Percentiles rank a stretch among this genome's conserved stretches.
These are phyloP conservation scores for Subanguina moxae DNA, from an alignment of 1,140 invertebrate genomes.

Conservation along the genomic window DNA sequence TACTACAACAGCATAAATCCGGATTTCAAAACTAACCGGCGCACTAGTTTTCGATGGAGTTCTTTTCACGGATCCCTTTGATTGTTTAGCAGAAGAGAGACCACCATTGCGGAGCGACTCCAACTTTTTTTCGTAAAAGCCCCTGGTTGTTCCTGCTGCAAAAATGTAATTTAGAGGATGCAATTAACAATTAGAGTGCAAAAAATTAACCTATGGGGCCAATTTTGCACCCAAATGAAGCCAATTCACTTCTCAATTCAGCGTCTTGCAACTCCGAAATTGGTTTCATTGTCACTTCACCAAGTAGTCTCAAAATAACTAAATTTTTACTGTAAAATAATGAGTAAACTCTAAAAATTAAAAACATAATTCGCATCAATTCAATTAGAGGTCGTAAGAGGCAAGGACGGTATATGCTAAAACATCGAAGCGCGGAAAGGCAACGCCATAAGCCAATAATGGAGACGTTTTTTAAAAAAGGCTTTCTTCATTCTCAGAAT, in stretches of 20 bases:
- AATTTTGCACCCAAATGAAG: conserved; percentile 28
- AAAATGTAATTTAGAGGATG: not conserved
- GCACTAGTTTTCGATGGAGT: conserved; percentile 15
- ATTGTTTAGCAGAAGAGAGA: not conserved
- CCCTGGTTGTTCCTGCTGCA: conserved; percentile 41
- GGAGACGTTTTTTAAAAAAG: no score
- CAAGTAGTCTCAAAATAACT: no score
- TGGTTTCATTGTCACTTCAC: conserved; percentile 42
- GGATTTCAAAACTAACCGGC: conserved; percentile 1
- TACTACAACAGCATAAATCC: not conserved
- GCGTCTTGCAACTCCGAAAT: conserved; percentile 40
- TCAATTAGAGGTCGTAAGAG: no score
- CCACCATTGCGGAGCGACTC: conserved; percentile 27
- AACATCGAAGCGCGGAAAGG: no score
- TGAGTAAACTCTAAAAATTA: no score
- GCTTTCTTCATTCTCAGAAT: no score
- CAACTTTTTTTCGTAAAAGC: conserved; percentile 51
- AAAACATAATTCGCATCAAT: no score
- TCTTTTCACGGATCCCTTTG: conserved; percentile 13
- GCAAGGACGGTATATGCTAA: no score
- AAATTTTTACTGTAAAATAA: no score
- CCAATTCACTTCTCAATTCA: conserved; percentile 42
- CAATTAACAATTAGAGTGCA: not conserved
- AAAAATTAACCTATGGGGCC: conserved; percentile 32
- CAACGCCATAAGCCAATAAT: no score